These are phyloP conservation scores for Xylophagus ater DNA, from an alignment of 2,888 invertebrate genomes.

Conservation along the genomic window DNA sequence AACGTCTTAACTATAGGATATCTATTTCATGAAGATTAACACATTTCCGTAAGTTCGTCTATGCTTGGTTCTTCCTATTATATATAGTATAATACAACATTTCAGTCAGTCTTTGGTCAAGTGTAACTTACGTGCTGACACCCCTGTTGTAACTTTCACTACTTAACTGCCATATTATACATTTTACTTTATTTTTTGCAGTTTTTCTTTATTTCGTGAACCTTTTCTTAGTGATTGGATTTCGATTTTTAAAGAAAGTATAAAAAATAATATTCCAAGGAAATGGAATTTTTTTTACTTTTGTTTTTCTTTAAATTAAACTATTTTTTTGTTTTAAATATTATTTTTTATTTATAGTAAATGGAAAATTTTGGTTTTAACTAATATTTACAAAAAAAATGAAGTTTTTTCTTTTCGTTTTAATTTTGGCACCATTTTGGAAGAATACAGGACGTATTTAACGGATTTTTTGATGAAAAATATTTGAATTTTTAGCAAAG, in stretches of 20 bases:
- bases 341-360: constrained; percentile 6
- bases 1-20: no score
- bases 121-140: no score
- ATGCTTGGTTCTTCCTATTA: constrained; percentile 1
- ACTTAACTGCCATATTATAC: neutral
- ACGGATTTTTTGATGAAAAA: constrained; percentile 3
- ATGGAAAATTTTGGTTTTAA: no score
- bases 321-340: neutral
- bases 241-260: neutral
- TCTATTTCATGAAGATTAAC: no score
- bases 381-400: no score
- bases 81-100: neutral
- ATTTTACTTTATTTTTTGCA: neutral
- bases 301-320: neutral
- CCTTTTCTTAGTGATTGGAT: neutral
- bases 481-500: constrained; percentile 2
- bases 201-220: neutral
- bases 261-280: neutral
- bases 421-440: constrained; percentile 8
- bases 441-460: constrained; percentile 11
- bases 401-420: neutral
- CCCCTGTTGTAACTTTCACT: no score
- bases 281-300: neutral
- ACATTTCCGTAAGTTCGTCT: constrained; percentile 1
- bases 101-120: neutral